phyloP scores from a whole-genome alignment of 2,888 invertebrate genomes.

The Xestobium rufovillosum region DNA sequence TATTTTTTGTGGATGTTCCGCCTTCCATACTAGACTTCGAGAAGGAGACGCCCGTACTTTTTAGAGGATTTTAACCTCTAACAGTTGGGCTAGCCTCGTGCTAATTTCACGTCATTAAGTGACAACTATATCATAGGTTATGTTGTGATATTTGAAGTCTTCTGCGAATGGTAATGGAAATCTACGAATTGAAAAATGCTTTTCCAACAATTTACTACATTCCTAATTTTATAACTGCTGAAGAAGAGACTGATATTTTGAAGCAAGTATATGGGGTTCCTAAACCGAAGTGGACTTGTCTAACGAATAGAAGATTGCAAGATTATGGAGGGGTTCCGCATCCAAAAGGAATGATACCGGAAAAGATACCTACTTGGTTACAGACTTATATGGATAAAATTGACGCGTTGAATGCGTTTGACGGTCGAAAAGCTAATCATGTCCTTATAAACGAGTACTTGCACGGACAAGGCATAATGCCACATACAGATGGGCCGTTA shows the following conservation, averaged over 20 bases:
- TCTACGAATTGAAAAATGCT: slow-evolving; percentile 40
- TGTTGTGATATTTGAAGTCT: too few relatives aligned
- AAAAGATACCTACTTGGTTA: slow-evolving; percentile 82
- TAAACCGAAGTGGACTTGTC: slow-evolving; percentile 92
- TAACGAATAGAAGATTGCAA: slow-evolving; percentile 85
- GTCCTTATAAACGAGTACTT: slow-evolving; percentile 91
- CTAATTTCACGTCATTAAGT: too few relatives aligned
- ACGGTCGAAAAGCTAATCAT: slow-evolving; percentile 76
- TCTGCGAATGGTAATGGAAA: too few relatives aligned
- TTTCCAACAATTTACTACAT: slow-evolving; percentile 70
- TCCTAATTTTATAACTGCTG: slow-evolving; percentile 73
- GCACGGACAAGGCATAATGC: slow-evolving; percentile 93
- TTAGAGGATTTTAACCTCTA: too few relatives aligned
- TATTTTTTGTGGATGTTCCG: too few relatives aligned
- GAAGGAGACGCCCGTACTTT: too few relatives aligned
- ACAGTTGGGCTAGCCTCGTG: too few relatives aligned
- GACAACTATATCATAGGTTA: too few relatives aligned
- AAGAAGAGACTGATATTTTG: slow-evolving; percentile 65
- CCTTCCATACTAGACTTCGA: too few relatives aligned
- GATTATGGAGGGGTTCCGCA: slow-evolving; percentile 97
- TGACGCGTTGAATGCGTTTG: slow-evolving; percentile 60
- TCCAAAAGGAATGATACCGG: slow-evolving; percentile 86
- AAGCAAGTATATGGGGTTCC: slow-evolving; percentile 71
- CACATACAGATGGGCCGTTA: slow-evolving; percentile 92
- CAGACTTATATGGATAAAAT: slow-evolving; percentile 63